Conservation (phyloP, 1,140 invertebrate genomes). For the Lepidotrigona ventralis region DNA sequence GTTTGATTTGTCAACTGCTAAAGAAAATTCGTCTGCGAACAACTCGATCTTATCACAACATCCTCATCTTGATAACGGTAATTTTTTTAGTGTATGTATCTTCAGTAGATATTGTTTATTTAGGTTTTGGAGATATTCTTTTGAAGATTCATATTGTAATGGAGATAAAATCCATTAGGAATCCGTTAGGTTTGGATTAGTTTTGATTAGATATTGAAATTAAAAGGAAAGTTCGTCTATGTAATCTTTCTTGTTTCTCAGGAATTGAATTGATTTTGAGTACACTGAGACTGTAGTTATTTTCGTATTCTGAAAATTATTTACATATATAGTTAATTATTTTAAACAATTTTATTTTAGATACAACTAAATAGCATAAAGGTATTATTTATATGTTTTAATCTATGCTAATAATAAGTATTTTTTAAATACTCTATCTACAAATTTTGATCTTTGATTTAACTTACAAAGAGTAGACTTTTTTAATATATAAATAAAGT, state of each 20-base stretch:
- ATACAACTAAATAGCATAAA: neutral
- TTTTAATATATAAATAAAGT: neutral
- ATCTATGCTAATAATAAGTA: neutral
- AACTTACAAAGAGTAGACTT: neutral
- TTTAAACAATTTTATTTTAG: neutral
- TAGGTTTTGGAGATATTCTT: neutral
- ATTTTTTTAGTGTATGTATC: neutral
- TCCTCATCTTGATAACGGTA: slow-evolving; percentile 54
- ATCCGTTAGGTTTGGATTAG: neutral
- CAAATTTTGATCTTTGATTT: neutral
- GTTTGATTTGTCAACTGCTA: slow-evolving; percentile 39
- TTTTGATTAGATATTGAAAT: neutral
- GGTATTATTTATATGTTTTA: neutral
- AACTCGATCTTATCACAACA: slow-evolving; percentile 44
- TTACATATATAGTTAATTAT: neutral
- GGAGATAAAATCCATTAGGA: neutral
- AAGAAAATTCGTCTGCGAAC: slow-evolving; percentile 7
- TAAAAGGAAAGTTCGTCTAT: neutral
- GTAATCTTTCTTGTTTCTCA: neutral
- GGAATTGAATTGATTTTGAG: neutral
- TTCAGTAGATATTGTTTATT: neutral
- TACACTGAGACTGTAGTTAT: neutral
- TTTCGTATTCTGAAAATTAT: neutral
- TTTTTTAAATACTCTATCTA: neutral
- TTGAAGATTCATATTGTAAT: no score